Conservation (phyloP, 2,888 invertebrate genomes). For the Synergus gifuensis region DNA sequence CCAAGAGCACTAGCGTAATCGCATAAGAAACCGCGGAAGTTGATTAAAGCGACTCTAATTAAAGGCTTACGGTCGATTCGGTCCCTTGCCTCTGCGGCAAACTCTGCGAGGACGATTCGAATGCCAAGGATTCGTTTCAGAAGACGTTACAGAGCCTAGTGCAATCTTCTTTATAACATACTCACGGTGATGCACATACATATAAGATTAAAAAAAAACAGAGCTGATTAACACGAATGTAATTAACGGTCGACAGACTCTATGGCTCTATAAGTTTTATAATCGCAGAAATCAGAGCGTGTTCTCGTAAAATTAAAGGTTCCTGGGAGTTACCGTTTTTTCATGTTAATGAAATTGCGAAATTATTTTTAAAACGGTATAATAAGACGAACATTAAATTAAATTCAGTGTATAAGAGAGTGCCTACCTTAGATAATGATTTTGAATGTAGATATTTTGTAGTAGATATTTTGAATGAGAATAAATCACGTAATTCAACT, state of each 20-base stretch:
- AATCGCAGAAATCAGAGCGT: slow-evolving; percentile 28
- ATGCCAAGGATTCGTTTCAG: slow-evolving; percentile 34
- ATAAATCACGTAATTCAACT: no score
- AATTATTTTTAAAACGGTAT: neutral
- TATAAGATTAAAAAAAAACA: neutral
- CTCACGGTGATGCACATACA: slow-evolving; percentile 20
- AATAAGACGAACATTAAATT: neutral
- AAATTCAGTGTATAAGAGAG: neutral
- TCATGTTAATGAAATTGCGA: neutral
- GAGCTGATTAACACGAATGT: slow-evolving; percentile 34
- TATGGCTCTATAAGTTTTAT: slow-evolving; percentile 38
- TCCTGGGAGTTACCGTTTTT: slow-evolving; percentile 31
- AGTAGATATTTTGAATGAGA: no score
- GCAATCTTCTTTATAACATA: slow-evolving; percentile 25
- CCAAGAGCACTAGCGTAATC: slow-evolving; percentile 16
- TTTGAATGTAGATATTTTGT: no score
- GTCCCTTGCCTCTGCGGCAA: slow-evolving; percentile 28
- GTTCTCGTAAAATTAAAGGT: slow-evolving; percentile 25
- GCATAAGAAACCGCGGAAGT: slow-evolving; percentile 45
- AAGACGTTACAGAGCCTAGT: slow-evolving; percentile 14
- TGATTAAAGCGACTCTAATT: slow-evolving; percentile 54
- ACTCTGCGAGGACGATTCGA: slow-evolving; percentile 30
- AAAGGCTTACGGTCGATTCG: slow-evolving; percentile 53
- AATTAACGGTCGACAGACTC: slow-evolving; percentile 11
- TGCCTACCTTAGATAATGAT: no score